phyloP scores from a whole-genome alignment of 2,113 vertebrate genomes.

The Vireo altiloquus region DNA sequence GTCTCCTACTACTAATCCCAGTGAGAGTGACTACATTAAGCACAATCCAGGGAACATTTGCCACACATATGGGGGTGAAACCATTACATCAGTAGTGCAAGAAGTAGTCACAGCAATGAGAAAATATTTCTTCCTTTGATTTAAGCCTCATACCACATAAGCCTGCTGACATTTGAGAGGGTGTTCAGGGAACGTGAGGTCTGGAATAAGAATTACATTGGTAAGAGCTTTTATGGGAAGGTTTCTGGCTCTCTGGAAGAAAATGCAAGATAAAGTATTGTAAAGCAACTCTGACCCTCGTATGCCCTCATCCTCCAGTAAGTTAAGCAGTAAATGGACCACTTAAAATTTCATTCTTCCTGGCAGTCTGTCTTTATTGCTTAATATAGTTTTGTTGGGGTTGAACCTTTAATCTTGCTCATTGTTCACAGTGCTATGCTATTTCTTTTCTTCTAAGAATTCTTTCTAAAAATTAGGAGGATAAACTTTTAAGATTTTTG shows the following conservation, averaged over 20 bases:
- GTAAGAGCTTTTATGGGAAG: neutral
- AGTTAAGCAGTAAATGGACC: neutral
- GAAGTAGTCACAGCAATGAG: neutral
- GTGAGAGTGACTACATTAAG: neutral
- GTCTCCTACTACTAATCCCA: neutral
- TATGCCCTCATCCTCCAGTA: neutral
- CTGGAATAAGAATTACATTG: conserved; percentile 2
- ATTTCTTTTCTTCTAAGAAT: neutral
- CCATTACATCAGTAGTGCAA: neutral
- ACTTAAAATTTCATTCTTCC: neutral
- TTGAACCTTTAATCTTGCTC: neutral
- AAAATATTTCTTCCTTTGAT: neutral
- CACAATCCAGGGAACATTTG: neutral
- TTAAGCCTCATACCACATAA: neutral
- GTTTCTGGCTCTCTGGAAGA: neutral
- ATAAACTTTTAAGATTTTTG: neutral
- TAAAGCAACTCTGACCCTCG: neutral
- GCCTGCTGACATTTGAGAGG: conserved; percentile 16
- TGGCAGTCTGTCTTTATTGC: neutral
- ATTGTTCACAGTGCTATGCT: neutral
- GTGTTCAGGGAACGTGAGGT: neutral
- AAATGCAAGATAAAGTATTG: conserved; percentile 2
- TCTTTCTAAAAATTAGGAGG: neutral
- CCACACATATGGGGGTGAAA: neutral
- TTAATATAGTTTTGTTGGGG: neutral